Evolutionary conservation across 1,140 invertebrate species (phyloP).

Genomic region (Trichonephila clavata): DNA sequence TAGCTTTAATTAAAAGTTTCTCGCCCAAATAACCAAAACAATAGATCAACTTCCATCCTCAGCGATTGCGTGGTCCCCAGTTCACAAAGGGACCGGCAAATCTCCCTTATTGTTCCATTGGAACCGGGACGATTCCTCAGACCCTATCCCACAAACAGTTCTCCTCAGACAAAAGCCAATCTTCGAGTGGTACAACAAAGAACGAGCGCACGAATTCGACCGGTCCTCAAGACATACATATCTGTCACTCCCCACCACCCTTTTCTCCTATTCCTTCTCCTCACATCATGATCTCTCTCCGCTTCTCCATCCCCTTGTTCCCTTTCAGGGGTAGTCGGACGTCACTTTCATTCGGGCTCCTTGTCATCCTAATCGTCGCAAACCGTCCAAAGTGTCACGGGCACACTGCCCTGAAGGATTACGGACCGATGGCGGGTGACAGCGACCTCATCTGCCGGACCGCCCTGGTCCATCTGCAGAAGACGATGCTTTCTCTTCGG

Average conservation of each 20-base stretch:
- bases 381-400: conserved; percentile 70
- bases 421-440: conserved; percentile 74
- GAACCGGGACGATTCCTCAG: conserved; percentile 1
- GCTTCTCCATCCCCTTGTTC: conserved; percentile 6
- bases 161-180: conserved; percentile 48
- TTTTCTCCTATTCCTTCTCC: conserved; percentile 20
- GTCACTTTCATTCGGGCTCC: conserved; percentile 74
- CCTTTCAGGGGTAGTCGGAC: conserved; percentile 71
- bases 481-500: conserved; percentile 62
- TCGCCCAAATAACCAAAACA: conserved; percentile 20
- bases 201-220: neutral
- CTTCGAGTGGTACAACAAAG: conserved; percentile 22
- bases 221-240: neutral
- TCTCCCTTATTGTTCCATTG: neutral
- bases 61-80: neutral
- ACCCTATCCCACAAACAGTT: neutral
- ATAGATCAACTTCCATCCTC: neutral
- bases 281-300: conserved; percentile 47
- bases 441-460: conserved; percentile 74
- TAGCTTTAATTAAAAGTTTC: conserved; percentile 12
- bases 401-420: conserved; percentile 75
- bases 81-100: neutral
- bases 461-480: conserved; percentile 67
- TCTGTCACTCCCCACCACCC: conserved; percentile 10
- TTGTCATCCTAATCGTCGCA: conserved; percentile 76